Conservation (phyloP, 2,113 vertebrate species). For the Tenebrosternarchus preto region DNA sequence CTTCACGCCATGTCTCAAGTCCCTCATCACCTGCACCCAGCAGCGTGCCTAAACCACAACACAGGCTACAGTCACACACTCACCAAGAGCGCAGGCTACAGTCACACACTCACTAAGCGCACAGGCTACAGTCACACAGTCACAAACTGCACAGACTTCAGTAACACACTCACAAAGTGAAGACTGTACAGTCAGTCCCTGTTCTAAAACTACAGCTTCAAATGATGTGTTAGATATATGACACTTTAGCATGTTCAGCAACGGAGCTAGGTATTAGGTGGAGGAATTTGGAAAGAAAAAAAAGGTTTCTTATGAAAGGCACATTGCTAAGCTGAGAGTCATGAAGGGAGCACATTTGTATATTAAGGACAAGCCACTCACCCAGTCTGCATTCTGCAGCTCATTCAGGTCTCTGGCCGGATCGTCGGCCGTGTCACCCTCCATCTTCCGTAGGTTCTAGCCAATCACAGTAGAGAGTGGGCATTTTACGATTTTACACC, state of each 20-base stretch:
- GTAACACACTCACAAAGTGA: too few species aligned
- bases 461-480: slow-evolving; percentile 32
- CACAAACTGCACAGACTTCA: too few species aligned
- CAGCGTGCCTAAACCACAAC: slow-evolving; percentile 80
- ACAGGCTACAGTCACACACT: neutral
- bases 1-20: slow-evolving; percentile 92
- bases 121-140: too few species aligned
- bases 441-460: slow-evolving; percentile 95
- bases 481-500: neutral
- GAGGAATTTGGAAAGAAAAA: too few species aligned
- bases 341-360: neutral
- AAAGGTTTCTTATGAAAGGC: too few species aligned
- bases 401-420: slow-evolving; percentile 85
- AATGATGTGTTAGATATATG: too few species aligned
- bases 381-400: slow-evolving; percentile 94
- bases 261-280: too few species aligned
- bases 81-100: neutral
- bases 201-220: too few species aligned
- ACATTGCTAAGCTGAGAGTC: neutral
- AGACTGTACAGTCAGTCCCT: too few species aligned
- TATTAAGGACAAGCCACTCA: slow-evolving; percentile 62
- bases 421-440: slow-evolving; percentile 73
- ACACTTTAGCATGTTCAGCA: too few species aligned
- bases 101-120: neutral
- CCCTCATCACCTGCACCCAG: slow-evolving; percentile 97